Evolutionary conservation across 2,797 vertebrate species (phyloP), one percentile per base, ranked within the genome.

Genomic region (Gymnoscopelus microlampas): DNA sequence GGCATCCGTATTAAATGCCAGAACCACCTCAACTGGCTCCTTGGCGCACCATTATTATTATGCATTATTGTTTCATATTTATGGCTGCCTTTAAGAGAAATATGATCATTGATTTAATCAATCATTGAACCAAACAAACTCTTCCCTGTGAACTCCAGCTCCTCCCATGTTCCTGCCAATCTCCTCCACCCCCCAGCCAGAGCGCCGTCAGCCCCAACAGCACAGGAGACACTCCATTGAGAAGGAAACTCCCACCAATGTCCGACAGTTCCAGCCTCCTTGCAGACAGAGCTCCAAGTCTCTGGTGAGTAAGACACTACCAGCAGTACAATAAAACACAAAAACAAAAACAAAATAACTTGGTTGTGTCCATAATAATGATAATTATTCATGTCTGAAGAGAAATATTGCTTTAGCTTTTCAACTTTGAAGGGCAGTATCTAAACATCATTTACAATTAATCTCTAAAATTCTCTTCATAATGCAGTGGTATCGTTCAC

Each of bases 221-320:
- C 95, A 96, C 88, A 95, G 98, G 75, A 94, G 98, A 61, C 98
- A 99, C 90, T 99, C 98, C 77, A 99, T 99, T 15, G 98, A 99
- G 87, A 99, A 99, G 88, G 97, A 99, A 87, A 99, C 97, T 0
- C 97, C 97, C 50, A 98, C 97, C 44, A 97, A 95, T 0, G 96
- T 98, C 58, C 93, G 96, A 56, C 96, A 93, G 75, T 99, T 99
- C 82, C 87, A 94, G 81, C 96, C 95, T 0, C 96, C 97, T 0
- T 94, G 94, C 76, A 95, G 94, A 87, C 93, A 98, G 87, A 97
- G 91, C 85, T 99, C 98, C 75, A 96, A 94, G 82, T 99, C 98
- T 78, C 94, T 99, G 87, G 98, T 99, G 92, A 96, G 96, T 93
- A 70, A 70, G 13, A 24, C 19, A 26, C 39, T 55, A 24, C 32